Evolutionary conservation across 2,888 invertebrate genomes (phyloP), one percentile per base, ranked within the genome.

Genomic region (Lacanobia oleracea): DNA sequence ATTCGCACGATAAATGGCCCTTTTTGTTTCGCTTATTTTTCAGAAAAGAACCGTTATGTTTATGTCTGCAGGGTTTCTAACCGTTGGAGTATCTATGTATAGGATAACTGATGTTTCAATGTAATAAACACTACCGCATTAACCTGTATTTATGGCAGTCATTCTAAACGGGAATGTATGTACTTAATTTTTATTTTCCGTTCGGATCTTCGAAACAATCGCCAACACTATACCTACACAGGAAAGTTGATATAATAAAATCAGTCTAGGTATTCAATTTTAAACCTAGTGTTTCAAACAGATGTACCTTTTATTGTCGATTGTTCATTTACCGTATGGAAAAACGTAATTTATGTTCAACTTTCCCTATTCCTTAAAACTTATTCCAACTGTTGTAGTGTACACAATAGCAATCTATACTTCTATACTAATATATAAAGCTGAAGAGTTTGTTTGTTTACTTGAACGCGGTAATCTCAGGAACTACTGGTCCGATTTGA

Each of bases 101-200:
- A 64, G 7, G 40, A 40, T 27, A 53, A n/a, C 40, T 48, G 3
- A 65, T 77, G 27, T 45, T 77, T 54, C 43, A 37, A 45, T 5
- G 21, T 70, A 67, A 53, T 63, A 16, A 3, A 57, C 57, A 77
- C 40, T 43, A 3, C 12, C 9, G 16, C 5, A 40, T 43, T 33
- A 53, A 59, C 33, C 48, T 62, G 40, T 62, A 56, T 43, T 40
- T 21, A 48, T 53, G 2, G 10, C 16, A n/a, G 62, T 63, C 2
- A 62, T 50, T 50, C 14, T 60, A 71, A 63, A 69, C 43, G 53
- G n/a, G 12, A 63, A 63, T 61, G 3, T 9, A 48, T 33, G 40
- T 8, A 27, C 12, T 77, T 54, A 69, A 68, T 69, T 75, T 60
- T 70, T 60, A 37, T 63, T 48, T 66, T 45, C 50, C 43, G 43